Base-by-base conservation (phyloP, 2,113 vertebrate genomes). In the Myotis lucifugus region DNA sequence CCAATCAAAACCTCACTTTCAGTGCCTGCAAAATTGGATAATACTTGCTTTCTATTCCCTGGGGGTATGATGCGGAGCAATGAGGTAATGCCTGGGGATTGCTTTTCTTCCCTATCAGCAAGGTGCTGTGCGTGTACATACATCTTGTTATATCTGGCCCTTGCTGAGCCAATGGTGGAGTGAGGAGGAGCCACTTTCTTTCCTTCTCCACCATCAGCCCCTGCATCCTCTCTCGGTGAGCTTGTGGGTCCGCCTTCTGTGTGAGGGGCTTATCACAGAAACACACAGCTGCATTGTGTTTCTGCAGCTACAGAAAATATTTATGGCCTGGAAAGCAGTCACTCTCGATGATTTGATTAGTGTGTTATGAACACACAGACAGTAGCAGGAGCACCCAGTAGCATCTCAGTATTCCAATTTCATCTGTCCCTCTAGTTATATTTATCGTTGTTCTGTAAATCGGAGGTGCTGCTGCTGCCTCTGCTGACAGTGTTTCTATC, bases 201-300 rank as follows among this genome's bases (percentile, higher is more conserved):
- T 27, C n/a, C 12, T 83, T 59, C 40, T 78, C 40, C 21, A 11
- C n/a, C 50, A 4, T 83, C 34, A 56, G 17, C 4, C 32, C n/a
- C 27, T 42, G 46, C 59, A 48, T 59, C 87, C 66, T 82, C 0
- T 91, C 76, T 88, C 84, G 25, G 40, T 17, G 70, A 61, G 37
- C 89, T 88, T 61, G 8, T 10, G 79, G 93, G 46, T 7, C 50
- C 48, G 89, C 32, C 73, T 93, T 79, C 78, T 91, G 1, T 15
- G 25, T 1, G 25, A 56, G 88, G 66, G 40, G 50, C 67, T 90
- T 81, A 83, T 88, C 79, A 19, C 81, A 59, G 7, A 56, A 42
- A 79, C 59, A 88, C 70, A 81, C 83, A 92, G 78, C 73, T 89
- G 69, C 87, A 67, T 79, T 66, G 76, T 89, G 81, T 85, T 83